Conservation (phyloP, 2,113 vertebrate genomes). For the Heterotilapia buettikoferi region DNA sequence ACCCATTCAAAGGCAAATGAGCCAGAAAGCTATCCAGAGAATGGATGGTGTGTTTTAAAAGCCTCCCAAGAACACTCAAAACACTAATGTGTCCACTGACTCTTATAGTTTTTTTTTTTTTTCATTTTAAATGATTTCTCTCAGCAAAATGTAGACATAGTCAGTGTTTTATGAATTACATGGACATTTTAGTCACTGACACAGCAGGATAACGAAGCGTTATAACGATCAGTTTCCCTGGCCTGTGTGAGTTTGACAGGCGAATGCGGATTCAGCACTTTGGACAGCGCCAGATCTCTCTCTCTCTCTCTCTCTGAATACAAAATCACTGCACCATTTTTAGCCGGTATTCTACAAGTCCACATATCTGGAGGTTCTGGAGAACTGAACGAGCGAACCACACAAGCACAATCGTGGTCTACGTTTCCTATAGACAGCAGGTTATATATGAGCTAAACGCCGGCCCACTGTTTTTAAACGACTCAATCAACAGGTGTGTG, state of each 20-base stretch:
- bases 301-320: background rate
- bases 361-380: background rate
- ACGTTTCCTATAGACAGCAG: background rate
- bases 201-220: background rate
- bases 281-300: conserved; percentile 17
- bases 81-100: background rate
- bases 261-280: conserved; percentile 20
- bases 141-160: background rate
- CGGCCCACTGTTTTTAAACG: background rate
- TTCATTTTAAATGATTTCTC: background rate
- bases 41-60: background rate
- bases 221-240: background rate
- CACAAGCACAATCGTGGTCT: background rate
- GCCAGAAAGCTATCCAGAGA: background rate
- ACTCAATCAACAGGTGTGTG: conserved; percentile 34
- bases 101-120: background rate
- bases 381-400: background rate
- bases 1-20: background rate
- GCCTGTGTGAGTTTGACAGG: background rate
- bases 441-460: background rate
- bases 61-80: background rate
- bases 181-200: background rate
- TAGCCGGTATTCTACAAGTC: background rate
- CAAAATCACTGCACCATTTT: conserved; percentile 14
- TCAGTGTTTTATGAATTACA: background rate